Conservation (phyloP, 2,113 vertebrate species). For the Lethenteron reissneri region DNA sequence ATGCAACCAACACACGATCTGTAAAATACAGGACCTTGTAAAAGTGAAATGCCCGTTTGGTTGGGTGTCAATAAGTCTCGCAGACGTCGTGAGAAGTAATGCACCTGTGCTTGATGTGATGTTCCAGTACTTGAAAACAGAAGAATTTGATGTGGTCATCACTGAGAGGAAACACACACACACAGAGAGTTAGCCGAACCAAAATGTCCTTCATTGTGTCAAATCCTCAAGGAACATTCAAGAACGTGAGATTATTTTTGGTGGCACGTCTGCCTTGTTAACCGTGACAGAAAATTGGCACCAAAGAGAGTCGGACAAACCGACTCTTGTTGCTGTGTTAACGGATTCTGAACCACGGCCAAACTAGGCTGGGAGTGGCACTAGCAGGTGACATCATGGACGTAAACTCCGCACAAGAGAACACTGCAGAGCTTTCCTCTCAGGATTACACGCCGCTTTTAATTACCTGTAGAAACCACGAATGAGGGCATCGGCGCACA, state of each 20-base stretch:
- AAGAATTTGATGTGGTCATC: conserved; percentile 97
- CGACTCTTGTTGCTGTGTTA: not conserved
- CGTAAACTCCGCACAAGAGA: conserved; percentile 9
- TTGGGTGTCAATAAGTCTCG: not conserved
- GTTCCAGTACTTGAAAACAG: conserved; percentile 93
- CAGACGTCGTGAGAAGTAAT: conserved; percentile 9
- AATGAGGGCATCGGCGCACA: conserved; percentile 69
- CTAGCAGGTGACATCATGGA: not conserved
- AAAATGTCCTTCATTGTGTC: no score
- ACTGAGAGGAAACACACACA: conserved; percentile 23
- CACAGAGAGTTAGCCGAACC: no score
- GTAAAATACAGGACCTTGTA: not conserved
- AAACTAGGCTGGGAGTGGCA: no score
- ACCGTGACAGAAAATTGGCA: not conserved
- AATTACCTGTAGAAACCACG: conserved; percentile 64
- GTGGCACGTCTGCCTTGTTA: not conserved
- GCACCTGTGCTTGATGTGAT: conserved; percentile 93
- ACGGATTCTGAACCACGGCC: no score
- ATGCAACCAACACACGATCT: not conserved
- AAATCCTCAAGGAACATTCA: not conserved
- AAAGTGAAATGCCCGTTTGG: no score
- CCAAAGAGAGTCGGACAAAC: not conserved
- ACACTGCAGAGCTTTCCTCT: no score
- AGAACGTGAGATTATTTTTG: not conserved
- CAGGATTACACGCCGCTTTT: no score